Percentiles rank a stretch among this genome's conserved stretches.
These are phyloP conservation scores for Agrenia bidenticulata DNA, from an alignment of 2,888 invertebrate species.

Conservation along the genomic window DNA sequence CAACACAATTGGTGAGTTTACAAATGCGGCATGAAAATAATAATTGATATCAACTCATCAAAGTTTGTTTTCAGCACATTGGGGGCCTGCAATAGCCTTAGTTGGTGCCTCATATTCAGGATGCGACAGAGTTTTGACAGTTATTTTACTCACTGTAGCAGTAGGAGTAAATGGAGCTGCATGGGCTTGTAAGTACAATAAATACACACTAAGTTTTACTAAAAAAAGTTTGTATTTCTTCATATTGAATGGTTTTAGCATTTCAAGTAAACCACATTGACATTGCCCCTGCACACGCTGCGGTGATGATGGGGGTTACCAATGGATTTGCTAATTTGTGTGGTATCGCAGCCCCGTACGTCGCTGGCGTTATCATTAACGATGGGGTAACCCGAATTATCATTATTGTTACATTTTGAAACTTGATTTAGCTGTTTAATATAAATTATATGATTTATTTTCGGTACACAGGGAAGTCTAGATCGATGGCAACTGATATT, in stretches of 20 bases:
- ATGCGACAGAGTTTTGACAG: slow-evolving; percentile 64
- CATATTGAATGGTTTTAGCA: slow-evolving; percentile 4
- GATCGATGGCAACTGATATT: slow-evolving; percentile 47
- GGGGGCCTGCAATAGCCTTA: slow-evolving; percentile 69
- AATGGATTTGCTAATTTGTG: slow-evolving; percentile 46
- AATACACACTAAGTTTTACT: neutral
- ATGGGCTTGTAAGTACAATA: slow-evolving; percentile 12
- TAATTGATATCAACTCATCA: too few relatives aligned
- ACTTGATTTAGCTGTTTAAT: too few relatives aligned
- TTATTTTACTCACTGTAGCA: slow-evolving; percentile 63
- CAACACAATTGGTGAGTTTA: slow-evolving; percentile 58
- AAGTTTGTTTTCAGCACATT: slow-evolving; percentile 61
- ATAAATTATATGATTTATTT: slow-evolving; percentile 6
- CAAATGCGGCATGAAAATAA: neutral
- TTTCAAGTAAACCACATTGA: slow-evolving; percentile 67
- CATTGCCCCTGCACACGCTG: slow-evolving; percentile 72
- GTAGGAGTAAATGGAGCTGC: slow-evolving; percentile 52
- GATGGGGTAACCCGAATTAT: slow-evolving; percentile 39
- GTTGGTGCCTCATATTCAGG: slow-evolving; percentile 70
- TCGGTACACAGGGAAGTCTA: slow-evolving; percentile 33
- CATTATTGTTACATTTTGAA: neutral
- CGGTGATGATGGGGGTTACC: slow-evolving; percentile 50
- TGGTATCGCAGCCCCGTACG: slow-evolving; percentile 49
- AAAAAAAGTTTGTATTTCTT: slow-evolving; percentile 13
- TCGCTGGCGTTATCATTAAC: slow-evolving; percentile 47